Evolutionary conservation across 2,888 invertebrate genomes (phyloP).

Genomic region (Asteroscopus sphinx): DNA sequence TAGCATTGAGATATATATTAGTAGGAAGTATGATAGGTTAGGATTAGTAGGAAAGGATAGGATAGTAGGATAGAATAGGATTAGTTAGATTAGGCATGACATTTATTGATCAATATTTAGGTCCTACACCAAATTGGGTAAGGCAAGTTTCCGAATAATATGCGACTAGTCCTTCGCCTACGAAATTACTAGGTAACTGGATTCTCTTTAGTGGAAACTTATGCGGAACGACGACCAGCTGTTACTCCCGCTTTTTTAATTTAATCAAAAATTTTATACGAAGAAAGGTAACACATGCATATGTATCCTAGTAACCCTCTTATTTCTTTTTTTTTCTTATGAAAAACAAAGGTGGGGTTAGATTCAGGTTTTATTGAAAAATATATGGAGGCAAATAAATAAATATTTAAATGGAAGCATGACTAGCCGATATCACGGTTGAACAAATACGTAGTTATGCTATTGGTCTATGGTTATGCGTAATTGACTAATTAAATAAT

Average conservation of each 20-base stretch:
- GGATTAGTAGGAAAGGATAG: too few species aligned
- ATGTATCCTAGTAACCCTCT: too few species aligned
- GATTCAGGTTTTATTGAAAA: neutral
- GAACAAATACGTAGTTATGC: too few species aligned
- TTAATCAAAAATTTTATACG: conserved; percentile 47
- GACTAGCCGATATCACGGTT: too few species aligned
- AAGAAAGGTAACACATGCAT: conserved; percentile 9
- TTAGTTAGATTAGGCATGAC: neutral
- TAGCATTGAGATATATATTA: too few species aligned
- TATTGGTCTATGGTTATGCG: too few species aligned
- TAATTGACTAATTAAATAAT: neutral
- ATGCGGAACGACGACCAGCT: conserved; percentile 38
- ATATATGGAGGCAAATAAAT: too few species aligned
- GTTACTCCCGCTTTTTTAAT: conserved; percentile 44
- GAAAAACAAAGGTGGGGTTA: neutral
- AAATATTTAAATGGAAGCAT: too few species aligned
- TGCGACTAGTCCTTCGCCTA: conserved; percentile 25
- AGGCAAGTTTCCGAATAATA: conserved; percentile 32
- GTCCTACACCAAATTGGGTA: conserved; percentile 15
- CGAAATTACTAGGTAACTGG: conserved; percentile 31
- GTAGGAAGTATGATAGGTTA: too few species aligned
- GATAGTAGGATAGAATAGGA: too few species aligned
- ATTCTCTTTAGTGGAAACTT: conserved; percentile 34
- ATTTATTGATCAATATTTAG: neutral
- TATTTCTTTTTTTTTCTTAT: conserved; percentile 8